Base-by-base conservation (phyloP, 1,140 invertebrate species). In the Globodera ellingtonae region DNA sequence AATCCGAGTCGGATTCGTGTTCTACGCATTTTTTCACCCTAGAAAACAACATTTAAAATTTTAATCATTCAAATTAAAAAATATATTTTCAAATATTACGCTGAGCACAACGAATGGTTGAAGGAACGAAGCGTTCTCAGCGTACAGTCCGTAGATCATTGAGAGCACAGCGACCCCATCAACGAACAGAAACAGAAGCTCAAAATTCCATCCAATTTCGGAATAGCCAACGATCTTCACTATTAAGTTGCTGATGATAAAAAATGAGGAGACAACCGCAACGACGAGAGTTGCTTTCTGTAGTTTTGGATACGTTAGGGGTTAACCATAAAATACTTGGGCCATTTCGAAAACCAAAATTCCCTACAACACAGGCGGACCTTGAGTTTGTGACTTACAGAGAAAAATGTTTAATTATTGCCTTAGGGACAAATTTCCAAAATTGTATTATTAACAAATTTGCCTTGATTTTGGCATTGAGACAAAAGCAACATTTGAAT, bases 41-140 rank as follows among this genome's bases (percentile, higher is more conserved):
- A n/a, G n/a, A 24, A 24, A 24, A 24, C 24, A 24, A 24, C 24
- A 24, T 24, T 24, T 24, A 24, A 24, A 24, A 24, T 24, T 24
- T 24, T 24, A 24, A 24, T 24, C 24, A 24, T 24, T 24, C 24
- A 24, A 24, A 24, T 24, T 24, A 0, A 24, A 24, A 24, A 24
- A 24, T 24, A 72, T 6, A 24, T 13, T 44, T 7, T 24, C 24
- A 65, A 69, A 79, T 35, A 62, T 52, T 48, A 82, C 81, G 56
- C 82, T 84, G 21, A 84, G 83, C n/a, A 78, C 83, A 15, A 84
- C 83, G 69, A 84, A 84, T 66, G 83, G 83, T 52, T 84, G 83
- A 35, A 84, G 79, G 44, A 84, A 85, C 6, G 83, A 79, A 7
- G 56, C 79, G 18, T 77, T 84, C 56, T 50, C 75, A 47, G 75